Conservation (phyloP, 2,888 invertebrate species). For the Bimastos eiseni region DNA sequence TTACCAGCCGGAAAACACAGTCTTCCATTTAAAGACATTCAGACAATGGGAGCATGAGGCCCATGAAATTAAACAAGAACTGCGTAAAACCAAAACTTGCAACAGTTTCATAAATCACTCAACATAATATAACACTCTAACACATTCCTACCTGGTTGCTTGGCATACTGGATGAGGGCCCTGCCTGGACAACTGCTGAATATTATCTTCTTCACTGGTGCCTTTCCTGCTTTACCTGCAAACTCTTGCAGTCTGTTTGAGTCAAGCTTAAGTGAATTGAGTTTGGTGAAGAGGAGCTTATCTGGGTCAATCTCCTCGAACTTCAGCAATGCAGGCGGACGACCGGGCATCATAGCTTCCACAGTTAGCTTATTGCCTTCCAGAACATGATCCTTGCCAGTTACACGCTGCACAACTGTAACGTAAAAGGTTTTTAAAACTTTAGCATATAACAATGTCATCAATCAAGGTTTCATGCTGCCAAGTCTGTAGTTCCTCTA, state of each 20-base stretch:
- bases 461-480: too few relatives aligned
- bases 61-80: not conserved
- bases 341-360: constrained; percentile 5
- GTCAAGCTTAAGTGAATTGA: not conserved
- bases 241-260: not conserved
- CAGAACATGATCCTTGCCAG: not conserved
- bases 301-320: constrained; percentile 20
- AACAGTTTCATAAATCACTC: not conserved
- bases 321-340: constrained; percentile 25
- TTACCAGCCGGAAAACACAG: not conserved
- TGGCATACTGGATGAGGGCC: not conserved
- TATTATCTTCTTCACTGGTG: constrained; percentile 17
- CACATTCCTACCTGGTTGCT: constrained; percentile 16
- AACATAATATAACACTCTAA: not conserved
- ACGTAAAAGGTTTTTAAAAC: not conserved
- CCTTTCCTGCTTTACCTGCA: constrained; percentile 14
- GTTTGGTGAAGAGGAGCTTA: constrained; percentile 24
- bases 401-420: constrained; percentile 17
- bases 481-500: too few relatives aligned
- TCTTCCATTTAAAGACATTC: not conserved
- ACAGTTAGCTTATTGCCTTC: not conserved
- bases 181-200: constrained; percentile 17
- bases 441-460: too few relatives aligned
- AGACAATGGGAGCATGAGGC: not conserved
- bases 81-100: not conserved